Evolutionary conservation across 2,888 invertebrate species (phyloP).

Genomic region (Alcis repandata): DNA sequence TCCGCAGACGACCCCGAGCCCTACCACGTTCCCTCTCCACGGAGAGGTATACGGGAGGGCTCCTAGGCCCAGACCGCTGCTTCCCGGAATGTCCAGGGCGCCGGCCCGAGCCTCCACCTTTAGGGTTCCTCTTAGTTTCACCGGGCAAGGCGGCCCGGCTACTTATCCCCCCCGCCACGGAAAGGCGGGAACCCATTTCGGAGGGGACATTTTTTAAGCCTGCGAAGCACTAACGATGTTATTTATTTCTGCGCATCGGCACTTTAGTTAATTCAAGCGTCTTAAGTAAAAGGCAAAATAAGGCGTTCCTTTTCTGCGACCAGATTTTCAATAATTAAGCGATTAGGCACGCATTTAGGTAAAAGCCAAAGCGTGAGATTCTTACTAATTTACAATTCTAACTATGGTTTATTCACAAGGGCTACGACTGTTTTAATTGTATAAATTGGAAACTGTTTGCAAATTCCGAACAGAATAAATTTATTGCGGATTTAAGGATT

Average conservation of each 20-base stretch:
- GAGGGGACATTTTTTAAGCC: neutral
- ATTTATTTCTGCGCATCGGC: slow-evolving; percentile 18
- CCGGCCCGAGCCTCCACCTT: too few species aligned
- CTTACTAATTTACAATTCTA: slow-evolving; percentile 65
- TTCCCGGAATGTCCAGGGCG: too few species aligned
- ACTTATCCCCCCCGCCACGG: too few species aligned
- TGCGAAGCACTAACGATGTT: neutral
- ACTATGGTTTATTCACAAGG: slow-evolving; percentile 52
- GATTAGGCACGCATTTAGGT: slow-evolving; percentile 49
- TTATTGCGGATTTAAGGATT: slow-evolving; percentile 24
- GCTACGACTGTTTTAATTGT: slow-evolving; percentile 54
- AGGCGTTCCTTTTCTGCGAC: slow-evolving; percentile 34
- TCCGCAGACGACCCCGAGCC: too few species aligned
- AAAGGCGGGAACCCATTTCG: too few species aligned
- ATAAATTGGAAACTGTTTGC: slow-evolving; percentile 57
- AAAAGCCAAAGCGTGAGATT: slow-evolving; percentile 55
- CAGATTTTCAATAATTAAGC: slow-evolving; percentile 59
- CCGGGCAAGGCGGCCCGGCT: too few species aligned
- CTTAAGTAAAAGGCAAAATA: slow-evolving; percentile 4
- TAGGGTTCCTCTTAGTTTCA: too few species aligned
- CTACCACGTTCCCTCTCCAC: too few species aligned
- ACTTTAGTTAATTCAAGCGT: slow-evolving; percentile 26
- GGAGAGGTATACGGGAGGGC: too few species aligned
- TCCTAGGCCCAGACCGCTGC: too few species aligned
- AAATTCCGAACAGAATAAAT: slow-evolving; percentile 42